phyloP scores from a whole-genome alignment of 2,888 invertebrate species.

The Noctuana brunneofusca region DNA sequence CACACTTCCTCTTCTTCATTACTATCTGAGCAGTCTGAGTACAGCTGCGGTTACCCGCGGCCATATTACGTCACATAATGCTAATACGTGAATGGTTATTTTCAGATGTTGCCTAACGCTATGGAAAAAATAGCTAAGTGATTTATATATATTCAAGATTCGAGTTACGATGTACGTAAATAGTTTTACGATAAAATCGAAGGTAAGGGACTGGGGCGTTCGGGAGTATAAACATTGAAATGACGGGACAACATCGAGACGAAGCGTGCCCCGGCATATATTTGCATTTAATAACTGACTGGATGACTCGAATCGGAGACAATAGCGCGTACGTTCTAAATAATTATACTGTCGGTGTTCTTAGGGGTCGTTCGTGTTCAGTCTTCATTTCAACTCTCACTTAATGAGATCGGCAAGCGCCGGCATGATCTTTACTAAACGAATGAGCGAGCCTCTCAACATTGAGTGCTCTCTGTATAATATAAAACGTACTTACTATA shows the following conservation, averaged over 20 bases:
- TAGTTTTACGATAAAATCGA: constrained; percentile 68
- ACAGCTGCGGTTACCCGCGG: constrained; percentile 40
- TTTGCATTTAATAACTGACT: constrained; percentile 46
- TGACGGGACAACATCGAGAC: constrained; percentile 36
- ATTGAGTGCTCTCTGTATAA: constrained; percentile 6
- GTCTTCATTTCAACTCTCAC: background rate
- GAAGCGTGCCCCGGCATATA: constrained; percentile 48
- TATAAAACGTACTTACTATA: too few species aligned
- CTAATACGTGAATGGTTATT: constrained; percentile 63
- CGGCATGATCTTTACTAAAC: constrained; percentile 4
- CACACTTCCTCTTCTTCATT: constrained; percentile 28
- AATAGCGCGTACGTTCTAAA: constrained; percentile 12
- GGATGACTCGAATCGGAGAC: too few species aligned
- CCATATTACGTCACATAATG: constrained; percentile 57
- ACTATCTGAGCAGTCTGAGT: constrained; percentile 34
- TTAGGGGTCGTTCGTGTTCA: background rate
- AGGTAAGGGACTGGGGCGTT: constrained; percentile 46
- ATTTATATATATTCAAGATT: constrained; percentile 65
- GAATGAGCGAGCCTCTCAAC: background rate
- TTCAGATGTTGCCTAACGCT: constrained; percentile 60
- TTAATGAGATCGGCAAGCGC: constrained; percentile 10
- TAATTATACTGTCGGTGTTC: constrained; percentile 1
- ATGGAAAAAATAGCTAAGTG: constrained; percentile 69
- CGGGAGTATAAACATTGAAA: constrained; percentile 32
- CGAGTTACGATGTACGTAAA: constrained; percentile 59